These are phyloP conservation scores for Drosophila neocordata DNA, from an alignment of 1,140 invertebrate genomes.

Conservation along the genomic window DNA sequence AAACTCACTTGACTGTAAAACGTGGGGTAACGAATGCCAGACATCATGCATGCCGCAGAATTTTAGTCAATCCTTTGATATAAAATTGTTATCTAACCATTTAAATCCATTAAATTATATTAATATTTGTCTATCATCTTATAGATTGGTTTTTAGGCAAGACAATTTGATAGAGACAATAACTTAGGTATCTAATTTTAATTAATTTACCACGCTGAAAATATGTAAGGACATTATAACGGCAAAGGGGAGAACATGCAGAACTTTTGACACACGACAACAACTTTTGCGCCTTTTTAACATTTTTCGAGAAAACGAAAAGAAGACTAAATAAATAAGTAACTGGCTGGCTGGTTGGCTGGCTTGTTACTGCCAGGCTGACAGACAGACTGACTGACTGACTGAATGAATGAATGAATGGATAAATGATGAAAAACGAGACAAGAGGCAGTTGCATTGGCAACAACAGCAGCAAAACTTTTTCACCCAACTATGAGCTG, in stretches of 20 bases:
- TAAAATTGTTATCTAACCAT: background rate
- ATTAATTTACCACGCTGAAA: background rate
- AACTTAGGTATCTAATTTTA: background rate
- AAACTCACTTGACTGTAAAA: conserved; percentile 43
- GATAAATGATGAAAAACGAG: conserved; percentile 17
- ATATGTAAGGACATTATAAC: background rate
- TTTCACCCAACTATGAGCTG: conserved; percentile 34
- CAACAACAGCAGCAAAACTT: conserved; percentile 53
- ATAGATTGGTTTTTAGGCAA: background rate
- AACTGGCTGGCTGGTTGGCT: conserved; percentile 59
- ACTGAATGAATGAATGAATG: conserved; percentile 12
- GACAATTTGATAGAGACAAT: too few species aligned
- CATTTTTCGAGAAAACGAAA: conserved; percentile 48
- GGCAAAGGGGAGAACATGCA: conserved; percentile 1
- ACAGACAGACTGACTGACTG: conserved; percentile 33
- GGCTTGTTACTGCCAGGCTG: conserved; percentile 40
- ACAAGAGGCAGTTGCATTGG: conserved; percentile 24
- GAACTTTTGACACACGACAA: conserved; percentile 68
- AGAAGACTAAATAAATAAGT: conserved; percentile 74
- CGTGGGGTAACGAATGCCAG: conserved; percentile 1
- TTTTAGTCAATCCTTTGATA: background rate
- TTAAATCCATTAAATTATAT: background rate
- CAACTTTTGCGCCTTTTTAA: conserved; percentile 52
- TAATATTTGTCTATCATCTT: background rate
- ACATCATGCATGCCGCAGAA: background rate